Conservation (phyloP, 2,797 vertebrate species). For the Leptoclinus maculatus region DNA sequence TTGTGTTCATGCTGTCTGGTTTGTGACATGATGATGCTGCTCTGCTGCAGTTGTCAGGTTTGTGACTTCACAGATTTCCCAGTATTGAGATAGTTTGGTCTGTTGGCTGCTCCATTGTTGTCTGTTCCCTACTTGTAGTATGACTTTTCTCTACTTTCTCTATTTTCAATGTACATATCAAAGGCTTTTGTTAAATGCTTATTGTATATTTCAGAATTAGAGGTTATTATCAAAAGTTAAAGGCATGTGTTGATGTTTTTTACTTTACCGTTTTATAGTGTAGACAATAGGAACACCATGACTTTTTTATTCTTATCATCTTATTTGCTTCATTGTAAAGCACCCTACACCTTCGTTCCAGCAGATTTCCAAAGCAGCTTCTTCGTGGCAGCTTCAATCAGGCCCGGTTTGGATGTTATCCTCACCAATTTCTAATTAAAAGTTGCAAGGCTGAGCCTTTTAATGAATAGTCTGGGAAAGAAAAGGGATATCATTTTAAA, state of each 20-base stretch:
- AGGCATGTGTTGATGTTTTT: neutral
- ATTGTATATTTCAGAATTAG: neutral
- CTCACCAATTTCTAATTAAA: conserved; percentile 2
- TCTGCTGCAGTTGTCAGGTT: conserved; percentile 13
- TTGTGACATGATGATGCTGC: conserved; percentile 33
- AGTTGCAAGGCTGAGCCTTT: neutral
- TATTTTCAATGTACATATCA: neutral
- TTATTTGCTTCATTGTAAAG: conserved; percentile 4
- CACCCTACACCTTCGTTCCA: neutral
- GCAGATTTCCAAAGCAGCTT: neutral
- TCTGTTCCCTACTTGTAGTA: neutral
- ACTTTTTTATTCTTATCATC: neutral
- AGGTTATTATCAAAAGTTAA: conserved; percentile 1
- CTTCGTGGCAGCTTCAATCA: neutral
- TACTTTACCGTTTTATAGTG: neutral
- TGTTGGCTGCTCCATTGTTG: conserved; percentile 1
- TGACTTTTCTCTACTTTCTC: neutral
- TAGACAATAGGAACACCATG: neutral
- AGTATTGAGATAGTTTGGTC: neutral
- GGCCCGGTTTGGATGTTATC: neutral
- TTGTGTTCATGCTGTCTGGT: conserved; percentile 22
- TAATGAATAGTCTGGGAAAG: conserved; percentile 2
- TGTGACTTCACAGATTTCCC: conserved; percentile 14
- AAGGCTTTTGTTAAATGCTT: neutral
- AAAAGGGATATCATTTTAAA: neutral